Evolutionary conservation across 2,797 vertebrate genomes (phyloP).

Genomic region (Hipposideros larvatus): DNA sequence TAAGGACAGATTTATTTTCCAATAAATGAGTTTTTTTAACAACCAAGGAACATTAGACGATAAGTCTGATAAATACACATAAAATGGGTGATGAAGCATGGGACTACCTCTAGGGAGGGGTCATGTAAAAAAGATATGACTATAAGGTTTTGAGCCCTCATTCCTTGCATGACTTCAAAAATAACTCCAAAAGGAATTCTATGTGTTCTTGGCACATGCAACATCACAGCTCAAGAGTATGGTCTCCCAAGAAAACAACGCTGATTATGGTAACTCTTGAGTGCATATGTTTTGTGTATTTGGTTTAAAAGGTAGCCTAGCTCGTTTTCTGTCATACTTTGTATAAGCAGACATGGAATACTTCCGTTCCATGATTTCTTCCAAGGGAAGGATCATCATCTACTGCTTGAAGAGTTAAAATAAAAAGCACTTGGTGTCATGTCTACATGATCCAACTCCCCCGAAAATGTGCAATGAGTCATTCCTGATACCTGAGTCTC

Average conservation of each 20-base stretch:
- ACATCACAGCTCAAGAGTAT: constrained; percentile 23
- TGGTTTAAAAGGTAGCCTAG: constrained; percentile 55
- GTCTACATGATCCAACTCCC: not conserved
- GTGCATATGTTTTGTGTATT: not conserved
- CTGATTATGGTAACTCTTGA: not conserved
- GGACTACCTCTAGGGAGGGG: not conserved
- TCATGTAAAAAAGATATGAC: not conserved
- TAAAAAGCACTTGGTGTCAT: constrained; percentile 72
- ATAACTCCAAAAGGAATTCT: constrained; percentile 28
- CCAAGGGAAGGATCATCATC: constrained; percentile 13
- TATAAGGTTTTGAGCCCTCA: constrained; percentile 35
- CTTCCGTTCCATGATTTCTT: not conserved
- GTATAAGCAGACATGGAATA: not conserved
- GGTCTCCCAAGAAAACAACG: constrained; percentile 23
- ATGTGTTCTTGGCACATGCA: constrained; percentile 39
- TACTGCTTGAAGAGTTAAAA: constrained; percentile 57
- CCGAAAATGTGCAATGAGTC: constrained; percentile 20
- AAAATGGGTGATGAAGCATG: not conserved
- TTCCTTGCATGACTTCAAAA: constrained; percentile 55
- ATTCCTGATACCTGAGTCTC: constrained; percentile 70
- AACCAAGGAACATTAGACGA: constrained; percentile 38
- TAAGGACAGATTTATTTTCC: constrained; percentile 21
- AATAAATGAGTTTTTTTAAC: constrained; percentile 21
- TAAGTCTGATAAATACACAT: not conserved
- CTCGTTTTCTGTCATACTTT: constrained; percentile 17